Conservation (phyloP, 1,140 invertebrate genomes). For the Luehdorfia chinensis region DNA sequence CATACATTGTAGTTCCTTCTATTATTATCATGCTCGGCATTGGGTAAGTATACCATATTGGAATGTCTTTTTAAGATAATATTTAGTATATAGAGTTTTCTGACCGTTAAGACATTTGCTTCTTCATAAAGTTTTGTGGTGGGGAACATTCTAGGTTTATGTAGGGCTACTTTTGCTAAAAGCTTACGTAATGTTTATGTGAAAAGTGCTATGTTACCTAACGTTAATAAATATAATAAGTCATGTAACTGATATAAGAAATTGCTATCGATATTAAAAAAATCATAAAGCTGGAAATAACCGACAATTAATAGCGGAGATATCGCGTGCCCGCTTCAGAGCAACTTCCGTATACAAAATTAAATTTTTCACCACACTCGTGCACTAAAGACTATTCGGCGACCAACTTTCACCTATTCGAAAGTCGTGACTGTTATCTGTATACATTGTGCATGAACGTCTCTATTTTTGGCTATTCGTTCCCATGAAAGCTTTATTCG, state of each 20-base stretch:
- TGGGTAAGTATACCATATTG: too few relatives aligned
- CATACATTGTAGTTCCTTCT: too few relatives aligned
- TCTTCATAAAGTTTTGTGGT: too few relatives aligned
- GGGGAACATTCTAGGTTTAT: too few relatives aligned
- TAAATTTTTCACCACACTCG: constrained; percentile 34
- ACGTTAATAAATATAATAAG: too few relatives aligned
- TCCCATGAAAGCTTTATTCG: constrained; percentile 30
- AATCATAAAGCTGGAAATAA: constrained; percentile 1
- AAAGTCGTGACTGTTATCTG: constrained; percentile 28
- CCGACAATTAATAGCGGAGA: constrained; percentile 24
- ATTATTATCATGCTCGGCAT: too few relatives aligned
- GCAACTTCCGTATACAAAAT: constrained; percentile 44
- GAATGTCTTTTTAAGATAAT: too few relatives aligned
- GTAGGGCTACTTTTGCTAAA: too few relatives aligned
- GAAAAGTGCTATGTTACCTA: too few relatives aligned
- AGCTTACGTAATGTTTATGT: too few relatives aligned
- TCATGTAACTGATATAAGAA: background rate
- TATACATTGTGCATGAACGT: constrained; percentile 22
- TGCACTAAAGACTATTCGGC: constrained; percentile 7
- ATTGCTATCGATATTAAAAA: constrained; percentile 10
- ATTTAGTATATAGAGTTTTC: too few relatives aligned
- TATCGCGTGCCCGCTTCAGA: constrained; percentile 29
- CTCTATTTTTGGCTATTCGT: constrained; percentile 29
- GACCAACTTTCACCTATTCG: constrained; percentile 45
- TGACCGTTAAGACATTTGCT: too few relatives aligned